Base-by-base conservation (phyloP, 1,140 invertebrate species). In the Brachionus calyciflorus region DNA sequence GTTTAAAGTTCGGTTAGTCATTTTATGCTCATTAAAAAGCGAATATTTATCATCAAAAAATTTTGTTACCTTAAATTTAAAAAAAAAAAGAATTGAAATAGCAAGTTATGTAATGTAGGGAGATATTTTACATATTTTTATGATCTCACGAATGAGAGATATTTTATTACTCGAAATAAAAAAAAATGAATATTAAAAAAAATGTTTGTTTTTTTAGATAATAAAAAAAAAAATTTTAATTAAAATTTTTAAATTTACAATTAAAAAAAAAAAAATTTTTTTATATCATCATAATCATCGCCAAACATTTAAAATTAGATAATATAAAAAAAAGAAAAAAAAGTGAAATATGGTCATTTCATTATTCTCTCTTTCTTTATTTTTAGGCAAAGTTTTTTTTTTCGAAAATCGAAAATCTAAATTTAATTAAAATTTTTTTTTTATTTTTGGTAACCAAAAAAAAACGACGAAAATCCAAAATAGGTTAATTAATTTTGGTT, bases 1-100 rank as follows among this genome's bases (percentile, higher is more conserved):
- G 6, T 17, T 12, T 21, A 65, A 9, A 40, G 28, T 70, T 19
- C 17, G 28, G 14, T 26, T 28, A 26, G 44, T 70, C 60, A 65
- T 65, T 7, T 65, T 65, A 24, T 9, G 28, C 24, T 65, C 60
- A 65, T 65, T 65, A 44, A 65, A 44, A 65, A 60, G 55, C 33
- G 55, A 33, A 44, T 65, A 65, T 65, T 65, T 65, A 65, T 65
- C 40, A 65, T 65, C 60, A 65, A 65, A 65, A 65, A 65, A 65
- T 65, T 65, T 65, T 65, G 60, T 65, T 65, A 65, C 60, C 60
- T 65, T 65, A 44, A n/a, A n/a, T n/a, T n/a, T 26, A 26, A 55
- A 65, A 65, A 65, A 65, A 65, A 44, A 41, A 44, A 65, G 44
- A 24, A 44, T 6, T 44, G 30, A 41, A 65, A 24, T 44, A 65